phyloP scores from a whole-genome alignment of 2,113 vertebrate species.

The Syrmaticus mikado region DNA sequence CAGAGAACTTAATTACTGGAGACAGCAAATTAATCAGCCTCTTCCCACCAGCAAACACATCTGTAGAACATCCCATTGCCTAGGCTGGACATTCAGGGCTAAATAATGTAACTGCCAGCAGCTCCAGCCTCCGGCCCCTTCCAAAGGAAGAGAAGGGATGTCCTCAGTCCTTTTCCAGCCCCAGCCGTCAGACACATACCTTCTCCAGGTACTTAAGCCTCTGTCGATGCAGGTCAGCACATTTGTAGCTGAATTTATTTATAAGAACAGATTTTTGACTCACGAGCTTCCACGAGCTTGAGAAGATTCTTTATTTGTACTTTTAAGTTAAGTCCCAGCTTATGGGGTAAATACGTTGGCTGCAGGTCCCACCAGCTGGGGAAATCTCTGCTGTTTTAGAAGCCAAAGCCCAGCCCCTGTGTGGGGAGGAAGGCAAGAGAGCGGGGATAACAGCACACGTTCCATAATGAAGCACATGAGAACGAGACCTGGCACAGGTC shows the following conservation, averaged over 20 bases:
- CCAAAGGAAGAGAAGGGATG: too few species aligned
- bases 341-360: not conserved
- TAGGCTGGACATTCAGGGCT: not conserved
- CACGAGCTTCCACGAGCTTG: not conserved
- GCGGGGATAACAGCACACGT: too few species aligned
- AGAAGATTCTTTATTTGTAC: not conserved
- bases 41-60: not conserved
- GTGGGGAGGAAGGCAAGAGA: not conserved
- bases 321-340: not conserved
- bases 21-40: not conserved
- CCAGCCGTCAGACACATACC: not conserved
- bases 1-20: not conserved
- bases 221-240: not conserved
- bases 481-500: too few species aligned
- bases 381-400: too few species aligned
- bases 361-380: accelerated
- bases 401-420: not conserved
- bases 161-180: not conserved
- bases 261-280: not conserved
- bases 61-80: not conserved
- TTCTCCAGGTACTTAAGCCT: not conserved
- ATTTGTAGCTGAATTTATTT: not conserved
- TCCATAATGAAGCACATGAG: too few species aligned
- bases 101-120: not conserved
- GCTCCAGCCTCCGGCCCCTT: not conserved